These are phyloP conservation scores for Odontothrips loti DNA, from an alignment of 2,888 invertebrate genomes.

Conservation along the genomic window DNA sequence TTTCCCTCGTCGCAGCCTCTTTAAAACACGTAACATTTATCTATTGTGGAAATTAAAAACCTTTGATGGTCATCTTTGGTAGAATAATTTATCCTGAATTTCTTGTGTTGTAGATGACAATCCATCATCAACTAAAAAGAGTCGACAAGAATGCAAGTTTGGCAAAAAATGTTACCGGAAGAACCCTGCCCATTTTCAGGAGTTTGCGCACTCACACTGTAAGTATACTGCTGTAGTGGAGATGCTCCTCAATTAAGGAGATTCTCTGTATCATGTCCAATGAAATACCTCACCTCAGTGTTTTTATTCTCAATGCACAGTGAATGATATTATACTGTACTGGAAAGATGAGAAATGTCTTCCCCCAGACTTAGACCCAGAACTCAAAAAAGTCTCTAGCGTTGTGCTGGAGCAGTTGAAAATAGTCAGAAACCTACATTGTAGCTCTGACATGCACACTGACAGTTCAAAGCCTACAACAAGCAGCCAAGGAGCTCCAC, in stretches of 20 bases:
- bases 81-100: not conserved
- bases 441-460: not conserved
- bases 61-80: not conserved
- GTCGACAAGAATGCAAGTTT: constrained; percentile 47
- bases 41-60: not conserved
- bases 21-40: no score
- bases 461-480: not conserved
- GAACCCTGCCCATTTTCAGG: constrained; percentile 78
- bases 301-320: not conserved
- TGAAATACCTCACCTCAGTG: no score
- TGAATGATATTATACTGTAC: not conserved
- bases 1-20: no score
- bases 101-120: not conserved
- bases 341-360: not conserved
- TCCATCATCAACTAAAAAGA: constrained; percentile 5
- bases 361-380: not conserved
- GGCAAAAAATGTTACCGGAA: constrained; percentile 74
- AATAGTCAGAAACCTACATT: constrained; percentile 45
- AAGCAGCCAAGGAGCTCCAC: not conserved
- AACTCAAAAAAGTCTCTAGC: constrained; percentile 37
- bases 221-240: constrained; percentile 50
- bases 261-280: no score
- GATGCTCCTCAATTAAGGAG: not conserved
- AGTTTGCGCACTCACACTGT: constrained; percentile 78
- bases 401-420: constrained; percentile 44